Conservation (phyloP, 2,113 vertebrate species). For the Diadophis punctatus region DNA sequence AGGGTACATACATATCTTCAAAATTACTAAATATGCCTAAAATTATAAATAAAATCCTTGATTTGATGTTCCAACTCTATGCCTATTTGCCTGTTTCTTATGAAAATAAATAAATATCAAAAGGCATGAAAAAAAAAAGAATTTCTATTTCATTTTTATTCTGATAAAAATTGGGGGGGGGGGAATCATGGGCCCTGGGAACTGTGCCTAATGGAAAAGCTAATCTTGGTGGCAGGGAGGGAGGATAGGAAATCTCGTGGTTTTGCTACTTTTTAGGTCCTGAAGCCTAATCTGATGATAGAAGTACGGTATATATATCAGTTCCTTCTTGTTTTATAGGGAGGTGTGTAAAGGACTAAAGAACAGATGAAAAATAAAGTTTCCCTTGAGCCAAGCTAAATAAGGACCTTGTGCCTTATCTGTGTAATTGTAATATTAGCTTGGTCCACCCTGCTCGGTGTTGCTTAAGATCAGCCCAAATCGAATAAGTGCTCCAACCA, state of each 20-base stretch:
- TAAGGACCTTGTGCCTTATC: not conserved
- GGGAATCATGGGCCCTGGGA: not conserved
- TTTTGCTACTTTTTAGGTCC: not conserved
- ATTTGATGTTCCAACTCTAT: not conserved
- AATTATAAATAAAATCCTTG: not conserved
- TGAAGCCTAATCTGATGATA: not conserved
- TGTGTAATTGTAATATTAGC: not conserved
- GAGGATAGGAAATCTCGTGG: not conserved
- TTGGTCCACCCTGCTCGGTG: not conserved
- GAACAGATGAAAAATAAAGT: not conserved
- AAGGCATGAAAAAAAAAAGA: not conserved
- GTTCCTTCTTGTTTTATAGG: not conserved
- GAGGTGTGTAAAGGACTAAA: no score
- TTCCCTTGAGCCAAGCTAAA: not conserved
- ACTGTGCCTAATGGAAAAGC: not conserved
- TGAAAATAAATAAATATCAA: not conserved
- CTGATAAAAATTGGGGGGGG: not conserved
- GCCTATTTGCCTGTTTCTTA: not conserved
- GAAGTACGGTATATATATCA: not conserved
- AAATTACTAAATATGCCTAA: not conserved
- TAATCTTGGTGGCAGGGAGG: not conserved
- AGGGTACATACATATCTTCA: not conserved
- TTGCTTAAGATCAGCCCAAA: not conserved
- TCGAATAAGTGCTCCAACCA: not conserved
- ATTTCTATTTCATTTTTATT: not conserved